Conservation (phyloP, 2,888 invertebrate species). For the Sympetrum striolatum region DNA sequence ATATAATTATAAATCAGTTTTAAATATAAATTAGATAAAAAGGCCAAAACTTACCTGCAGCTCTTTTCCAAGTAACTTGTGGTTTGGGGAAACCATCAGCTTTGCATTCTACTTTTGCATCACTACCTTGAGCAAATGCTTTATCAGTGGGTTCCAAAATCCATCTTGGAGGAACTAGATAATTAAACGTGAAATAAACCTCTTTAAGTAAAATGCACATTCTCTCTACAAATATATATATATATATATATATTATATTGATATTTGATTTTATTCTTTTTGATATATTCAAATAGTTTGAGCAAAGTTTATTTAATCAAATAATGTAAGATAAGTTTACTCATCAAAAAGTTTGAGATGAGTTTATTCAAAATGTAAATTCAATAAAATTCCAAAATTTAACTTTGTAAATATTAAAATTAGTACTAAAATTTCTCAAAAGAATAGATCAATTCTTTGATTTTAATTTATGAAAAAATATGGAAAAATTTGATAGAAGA, state of each 20-base stretch:
- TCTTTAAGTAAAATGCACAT: background rate
- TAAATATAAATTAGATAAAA: no score
- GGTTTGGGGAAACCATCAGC: constrained; percentile 96
- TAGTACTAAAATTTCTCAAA: no score
- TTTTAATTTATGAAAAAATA: no score
- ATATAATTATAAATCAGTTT: no score
- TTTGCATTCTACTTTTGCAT: constrained; percentile 94
- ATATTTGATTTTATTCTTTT: background rate
- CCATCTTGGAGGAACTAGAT: constrained; percentile 92
- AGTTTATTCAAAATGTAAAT: no score
- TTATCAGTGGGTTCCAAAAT: constrained; percentile 93
- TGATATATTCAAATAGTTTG: no score
- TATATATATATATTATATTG: background rate
- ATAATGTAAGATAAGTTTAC: no score
- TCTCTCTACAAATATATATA: background rate
- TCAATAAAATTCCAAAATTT: no score
- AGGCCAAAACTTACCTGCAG: constrained; percentile 73
- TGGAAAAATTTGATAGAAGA: background rate
- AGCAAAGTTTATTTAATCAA: no score
- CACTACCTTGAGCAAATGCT: constrained; percentile 93
- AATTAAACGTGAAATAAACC: background rate
- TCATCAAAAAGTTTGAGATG: no score
- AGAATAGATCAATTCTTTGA: no score
- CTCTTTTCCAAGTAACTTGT: constrained; percentile 93
- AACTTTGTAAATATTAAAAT: no score